Conservation (phyloP, 2,797 vertebrate genomes). For the Heliangelus exortis region DNA sequence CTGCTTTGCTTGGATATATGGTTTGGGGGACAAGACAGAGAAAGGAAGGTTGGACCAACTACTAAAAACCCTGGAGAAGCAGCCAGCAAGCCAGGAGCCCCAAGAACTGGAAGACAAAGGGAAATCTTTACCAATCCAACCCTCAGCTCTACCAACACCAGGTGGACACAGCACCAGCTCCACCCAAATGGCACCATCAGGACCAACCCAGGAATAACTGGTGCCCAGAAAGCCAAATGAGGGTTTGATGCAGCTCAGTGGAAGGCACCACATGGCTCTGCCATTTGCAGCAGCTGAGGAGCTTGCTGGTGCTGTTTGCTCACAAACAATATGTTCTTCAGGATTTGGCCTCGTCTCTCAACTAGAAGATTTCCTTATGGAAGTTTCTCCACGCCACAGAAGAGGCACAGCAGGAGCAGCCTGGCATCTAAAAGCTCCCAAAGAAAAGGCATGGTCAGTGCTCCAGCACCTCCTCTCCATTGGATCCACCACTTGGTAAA, state of each 20-base stretch:
- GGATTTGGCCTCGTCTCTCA: slow-evolving; percentile 61
- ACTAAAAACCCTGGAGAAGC: neutral
- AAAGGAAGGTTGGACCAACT: neutral
- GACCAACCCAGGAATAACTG: neutral
- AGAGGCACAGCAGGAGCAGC: neutral
- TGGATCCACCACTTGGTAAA: neutral
- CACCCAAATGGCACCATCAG: fast-evolving
- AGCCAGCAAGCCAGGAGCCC: fast-evolving
- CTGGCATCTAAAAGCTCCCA: neutral
- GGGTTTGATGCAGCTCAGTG: neutral
- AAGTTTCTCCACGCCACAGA: slow-evolving; percentile 1
- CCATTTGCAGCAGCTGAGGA: slow-evolving; percentile 42
- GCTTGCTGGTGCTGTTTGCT: slow-evolving; percentile 54
- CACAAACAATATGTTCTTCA: slow-evolving; percentile 63
- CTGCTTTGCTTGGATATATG: fast-evolving
- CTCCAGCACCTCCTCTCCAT: neutral
- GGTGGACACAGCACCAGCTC: neutral
- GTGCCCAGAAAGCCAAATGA: neutral
- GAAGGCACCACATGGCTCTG: slow-evolving; percentile 36
- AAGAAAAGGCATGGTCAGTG: neutral
- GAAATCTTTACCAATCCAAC: neutral
- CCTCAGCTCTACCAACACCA: neutral
- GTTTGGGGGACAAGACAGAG: neutral
- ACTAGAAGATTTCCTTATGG: slow-evolving; percentile 52
- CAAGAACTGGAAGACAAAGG: neutral